These are phyloP conservation scores for Melanocharis versteri DNA, from an alignment of 2,113 vertebrate species.

Conservation along the genomic window DNA sequence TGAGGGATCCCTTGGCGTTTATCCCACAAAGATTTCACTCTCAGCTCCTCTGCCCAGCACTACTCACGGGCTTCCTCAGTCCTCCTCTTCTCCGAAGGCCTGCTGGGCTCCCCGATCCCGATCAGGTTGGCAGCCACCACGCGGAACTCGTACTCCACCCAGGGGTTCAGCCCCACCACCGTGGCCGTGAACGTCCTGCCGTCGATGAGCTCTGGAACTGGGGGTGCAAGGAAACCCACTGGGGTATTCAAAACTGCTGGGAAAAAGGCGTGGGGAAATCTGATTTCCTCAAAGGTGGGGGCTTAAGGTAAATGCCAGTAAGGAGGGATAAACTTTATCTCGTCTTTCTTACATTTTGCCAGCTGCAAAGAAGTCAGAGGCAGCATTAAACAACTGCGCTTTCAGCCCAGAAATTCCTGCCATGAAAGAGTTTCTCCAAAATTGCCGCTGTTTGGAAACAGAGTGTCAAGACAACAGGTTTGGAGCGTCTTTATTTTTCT, in stretches of 20 bases:
- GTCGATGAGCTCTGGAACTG: slow-evolving; percentile 88
- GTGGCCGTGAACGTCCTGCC: slow-evolving; percentile 89
- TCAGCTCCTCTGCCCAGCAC: neutral
- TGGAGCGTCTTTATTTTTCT: neutral
- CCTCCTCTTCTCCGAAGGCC: slow-evolving; percentile 87
- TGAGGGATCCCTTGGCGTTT: accelerated
- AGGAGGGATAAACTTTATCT: neutral
- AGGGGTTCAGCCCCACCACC: slow-evolving; percentile 91
- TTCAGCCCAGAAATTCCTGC: neutral
- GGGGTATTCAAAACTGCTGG: neutral
- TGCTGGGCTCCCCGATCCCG: slow-evolving; percentile 94
- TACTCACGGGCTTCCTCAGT: slow-evolving; percentile 92
- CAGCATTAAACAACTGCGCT: neutral
- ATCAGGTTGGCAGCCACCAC: slow-evolving; percentile 90
- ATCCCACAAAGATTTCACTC: neutral
- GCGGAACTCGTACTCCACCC: slow-evolving; percentile 96
- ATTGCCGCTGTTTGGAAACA: neutral
- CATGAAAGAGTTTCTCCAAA: neutral
- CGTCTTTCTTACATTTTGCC: neutral
- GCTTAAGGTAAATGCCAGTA: accelerated
- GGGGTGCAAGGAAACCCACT: neutral
- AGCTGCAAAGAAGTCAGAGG: neutral
- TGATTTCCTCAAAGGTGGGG: neutral
- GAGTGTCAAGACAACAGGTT: neutral
- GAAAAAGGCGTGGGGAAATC: neutral